Percentiles rank a stretch among this genome's conserved stretches.
Evolutionary conservation across 1,140 invertebrate genomes (phyloP).

Genomic region (Drosophila yakuba): DNA sequence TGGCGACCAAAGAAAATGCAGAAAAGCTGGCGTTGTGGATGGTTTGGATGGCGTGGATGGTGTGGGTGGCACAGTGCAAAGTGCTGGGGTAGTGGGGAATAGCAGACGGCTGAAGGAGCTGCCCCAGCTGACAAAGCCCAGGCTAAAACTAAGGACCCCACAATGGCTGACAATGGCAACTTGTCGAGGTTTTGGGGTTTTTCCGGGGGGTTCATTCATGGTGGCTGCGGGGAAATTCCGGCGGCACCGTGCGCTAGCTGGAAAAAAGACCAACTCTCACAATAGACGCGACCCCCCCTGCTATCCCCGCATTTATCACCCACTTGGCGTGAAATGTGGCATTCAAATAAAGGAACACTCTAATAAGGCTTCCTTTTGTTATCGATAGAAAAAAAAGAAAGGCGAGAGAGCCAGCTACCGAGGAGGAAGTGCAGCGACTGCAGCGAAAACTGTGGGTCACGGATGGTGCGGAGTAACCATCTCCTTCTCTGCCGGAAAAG

Average conservation of each 20-base stretch:
- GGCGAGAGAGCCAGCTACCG: background rate
- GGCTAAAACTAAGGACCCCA: conserved; percentile 45
- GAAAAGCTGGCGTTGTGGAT: conserved; percentile 12
- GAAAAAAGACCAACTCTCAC: conserved; percentile 42
- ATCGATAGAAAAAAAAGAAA: conserved; percentile 44
- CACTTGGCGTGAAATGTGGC: conserved; percentile 52
- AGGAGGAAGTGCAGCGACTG: conserved; percentile 1
- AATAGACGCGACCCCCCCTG: conserved; percentile 16
- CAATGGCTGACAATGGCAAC: conserved; percentile 54
- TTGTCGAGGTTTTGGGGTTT: conserved; percentile 11
- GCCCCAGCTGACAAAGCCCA: conserved; percentile 53
- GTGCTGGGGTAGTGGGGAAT: background rate
- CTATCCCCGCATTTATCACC: conserved; percentile 2
- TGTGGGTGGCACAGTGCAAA: no score
- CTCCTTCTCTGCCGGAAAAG: conserved; percentile 12
- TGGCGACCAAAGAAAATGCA: conserved; percentile 46
- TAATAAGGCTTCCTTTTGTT: conserved; percentile 76
- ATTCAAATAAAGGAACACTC: conserved; percentile 79
- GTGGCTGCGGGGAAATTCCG: background rate
- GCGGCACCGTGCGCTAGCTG: conserved; percentile 24
- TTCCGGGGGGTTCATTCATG: background rate
- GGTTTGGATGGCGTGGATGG: background rate
- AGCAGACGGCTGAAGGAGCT: conserved; percentile 26
- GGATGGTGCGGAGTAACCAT: background rate
- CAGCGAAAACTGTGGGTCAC: background rate